These are phyloP conservation scores for Megalops atlanticus DNA, from an alignment of 2,113 vertebrate species.

Conservation along the genomic window DNA sequence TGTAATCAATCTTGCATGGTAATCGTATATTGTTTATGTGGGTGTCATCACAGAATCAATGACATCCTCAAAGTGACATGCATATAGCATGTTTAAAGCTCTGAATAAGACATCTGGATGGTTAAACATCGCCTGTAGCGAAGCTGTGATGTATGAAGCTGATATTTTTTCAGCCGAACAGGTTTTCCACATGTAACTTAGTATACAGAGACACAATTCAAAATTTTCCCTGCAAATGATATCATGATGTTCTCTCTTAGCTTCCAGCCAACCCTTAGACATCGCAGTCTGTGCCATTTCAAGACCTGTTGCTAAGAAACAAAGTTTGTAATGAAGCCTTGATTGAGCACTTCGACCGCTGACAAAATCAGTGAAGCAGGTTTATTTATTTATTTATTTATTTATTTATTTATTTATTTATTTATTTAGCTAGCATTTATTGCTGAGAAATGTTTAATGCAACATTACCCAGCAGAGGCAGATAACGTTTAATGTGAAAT, in stretches of 20 bases:
- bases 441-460: constrained; percentile 6
- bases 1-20: background rate
- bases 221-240: background rate
- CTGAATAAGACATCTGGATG: background rate
- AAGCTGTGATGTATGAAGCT: background rate
- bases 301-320: constrained; percentile 24
- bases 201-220: background rate
- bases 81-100: background rate
- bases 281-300: background rate
- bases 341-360: background rate
- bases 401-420: too few species aligned
- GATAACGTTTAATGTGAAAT: background rate
- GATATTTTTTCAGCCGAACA: background rate
- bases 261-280: background rate
- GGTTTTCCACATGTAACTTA: too few species aligned
- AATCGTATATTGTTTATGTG: background rate
- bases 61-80: background rate
- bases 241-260: background rate
- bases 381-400: too few species aligned
- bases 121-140: background rate
- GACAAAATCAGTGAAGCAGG: background rate
- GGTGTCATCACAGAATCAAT: background rate
- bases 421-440: too few species aligned
- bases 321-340: constrained; percentile 6
- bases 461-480: background rate